phyloP scores from a whole-genome alignment of 1,140 invertebrate species.

The Diorhabda sublineata region DNA sequence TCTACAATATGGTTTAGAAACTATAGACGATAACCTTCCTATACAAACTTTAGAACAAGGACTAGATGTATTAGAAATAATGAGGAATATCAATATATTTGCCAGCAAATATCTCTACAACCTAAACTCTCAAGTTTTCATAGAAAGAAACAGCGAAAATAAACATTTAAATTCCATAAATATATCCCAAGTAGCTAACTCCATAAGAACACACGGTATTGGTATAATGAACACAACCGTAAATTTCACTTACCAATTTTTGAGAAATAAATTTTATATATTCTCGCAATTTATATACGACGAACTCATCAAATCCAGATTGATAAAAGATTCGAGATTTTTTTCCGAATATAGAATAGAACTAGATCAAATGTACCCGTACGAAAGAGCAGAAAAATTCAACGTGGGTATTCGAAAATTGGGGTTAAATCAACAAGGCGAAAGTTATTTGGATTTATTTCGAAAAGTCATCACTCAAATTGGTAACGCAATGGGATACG shows the following conservation, averaged over 20 bases:
- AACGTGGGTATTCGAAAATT: constrained; percentile 88
- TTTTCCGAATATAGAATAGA: constrained; percentile 59
- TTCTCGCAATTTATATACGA: constrained; percentile 98
- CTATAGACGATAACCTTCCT: constrained; percentile 88
- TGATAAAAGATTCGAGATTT: constrained; percentile 84
- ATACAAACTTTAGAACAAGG: constrained; percentile 97
- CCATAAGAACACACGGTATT: constrained; percentile 94
- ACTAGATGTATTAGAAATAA: constrained; percentile 96
- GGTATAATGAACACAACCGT: constrained; percentile 98
- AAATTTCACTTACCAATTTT: constrained; percentile 95
- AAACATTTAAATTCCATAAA: constrained; percentile 96
- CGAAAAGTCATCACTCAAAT: constrained; percentile 89
- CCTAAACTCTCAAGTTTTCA: constrained; percentile 95
- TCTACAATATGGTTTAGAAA: constrained; percentile 76
- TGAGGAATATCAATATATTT: constrained; percentile 95
- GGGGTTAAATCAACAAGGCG: constrained; percentile 76
- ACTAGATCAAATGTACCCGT: constrained; percentile 65
- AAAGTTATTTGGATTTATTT: constrained; percentile 91
- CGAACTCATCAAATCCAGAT: constrained; percentile 94
- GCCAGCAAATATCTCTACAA: constrained; percentile 94
- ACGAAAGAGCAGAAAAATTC: constrained; percentile 92
- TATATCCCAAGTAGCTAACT: constrained; percentile 94
- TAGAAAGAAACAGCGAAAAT: constrained; percentile 86
- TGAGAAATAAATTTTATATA: constrained; percentile 88
- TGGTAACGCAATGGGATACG: constrained; percentile 95